Evolutionary conservation across 1,140 invertebrate species (phyloP).

Genomic region (Sitophilus oryzae): DNA sequence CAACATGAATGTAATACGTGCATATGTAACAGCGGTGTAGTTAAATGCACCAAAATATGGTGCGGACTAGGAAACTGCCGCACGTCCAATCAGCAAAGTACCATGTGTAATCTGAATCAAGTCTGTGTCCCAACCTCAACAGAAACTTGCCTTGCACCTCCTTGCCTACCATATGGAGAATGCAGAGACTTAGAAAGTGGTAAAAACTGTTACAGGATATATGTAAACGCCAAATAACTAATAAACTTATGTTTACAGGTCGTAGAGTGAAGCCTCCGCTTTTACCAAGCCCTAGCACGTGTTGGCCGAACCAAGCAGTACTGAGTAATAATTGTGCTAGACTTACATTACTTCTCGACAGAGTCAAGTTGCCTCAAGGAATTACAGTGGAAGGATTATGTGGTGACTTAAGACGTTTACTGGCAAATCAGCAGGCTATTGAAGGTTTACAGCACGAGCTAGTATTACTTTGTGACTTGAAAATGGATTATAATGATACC

Average conservation of each 20-base stretch:
- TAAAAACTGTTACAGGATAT: slow-evolving; percentile 24
- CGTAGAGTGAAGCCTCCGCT: slow-evolving; percentile 67
- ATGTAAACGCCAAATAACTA: no score
- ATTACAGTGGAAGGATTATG: slow-evolving; percentile 69
- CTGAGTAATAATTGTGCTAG: slow-evolving; percentile 67
- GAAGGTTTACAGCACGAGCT: slow-evolving; percentile 50
- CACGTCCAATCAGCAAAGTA: slow-evolving; percentile 44
- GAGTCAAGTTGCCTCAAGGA: slow-evolving; percentile 57
- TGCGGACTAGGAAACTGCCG: slow-evolving; percentile 77
- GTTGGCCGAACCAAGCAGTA: slow-evolving; percentile 69
- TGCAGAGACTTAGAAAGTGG: slow-evolving; percentile 69
- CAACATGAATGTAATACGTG: slow-evolving; percentile 76
- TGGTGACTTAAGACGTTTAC: slow-evolving; percentile 56
- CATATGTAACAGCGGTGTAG: slow-evolving; percentile 65
- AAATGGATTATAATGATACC: slow-evolving; percentile 70
- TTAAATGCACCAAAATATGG: slow-evolving; percentile 79
- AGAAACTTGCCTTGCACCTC: slow-evolving; percentile 69
- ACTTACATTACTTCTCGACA: slow-evolving; percentile 64
- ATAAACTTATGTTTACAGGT: slow-evolving; percentile 6
- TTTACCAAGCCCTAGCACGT: slow-evolving; percentile 65
- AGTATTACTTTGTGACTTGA: slow-evolving; percentile 75
- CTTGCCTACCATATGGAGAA: slow-evolving; percentile 74
- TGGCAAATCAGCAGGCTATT: slow-evolving; percentile 57
- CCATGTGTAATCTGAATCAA: slow-evolving; percentile 53
- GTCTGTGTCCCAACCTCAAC: slow-evolving; percentile 71